Percentiles rank a stretch among this genome's conserved stretches.
Conservation (phyloP, 2,888 invertebrate genomes). For the Neoascia interrupta region DNA sequence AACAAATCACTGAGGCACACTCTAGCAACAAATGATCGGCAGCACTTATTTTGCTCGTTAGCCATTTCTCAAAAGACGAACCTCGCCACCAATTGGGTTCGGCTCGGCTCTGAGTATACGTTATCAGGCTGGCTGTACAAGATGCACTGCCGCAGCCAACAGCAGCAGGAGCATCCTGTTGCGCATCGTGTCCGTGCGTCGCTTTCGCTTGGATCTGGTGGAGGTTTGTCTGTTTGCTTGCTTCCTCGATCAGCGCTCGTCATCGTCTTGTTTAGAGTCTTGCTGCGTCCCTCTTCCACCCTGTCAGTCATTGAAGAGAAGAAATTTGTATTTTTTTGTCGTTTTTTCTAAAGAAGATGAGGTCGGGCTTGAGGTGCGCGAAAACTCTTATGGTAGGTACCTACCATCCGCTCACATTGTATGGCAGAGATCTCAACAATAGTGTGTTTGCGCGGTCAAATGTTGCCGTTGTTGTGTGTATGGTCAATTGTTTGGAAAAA, state of each 20-base stretch:
- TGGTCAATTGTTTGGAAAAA: constrained; percentile 38
- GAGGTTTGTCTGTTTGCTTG: constrained; percentile 46
- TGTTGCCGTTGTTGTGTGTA: constrained; percentile 12
- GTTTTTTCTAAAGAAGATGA: constrained; percentile 11
- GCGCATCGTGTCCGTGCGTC: no score
- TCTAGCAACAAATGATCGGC: constrained; percentile 50
- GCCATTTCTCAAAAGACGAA: constrained; percentile 30
- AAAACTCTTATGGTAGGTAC: constrained; percentile 8
- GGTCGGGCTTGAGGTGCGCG: no score
- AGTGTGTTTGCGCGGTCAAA: constrained; percentile 23
- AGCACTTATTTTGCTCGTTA: constrained; percentile 50
- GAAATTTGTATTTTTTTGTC: constrained; percentile 15
- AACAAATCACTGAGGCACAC: constrained; percentile 52
- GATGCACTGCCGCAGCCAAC: no score
- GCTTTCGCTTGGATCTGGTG: constrained; percentile 20
- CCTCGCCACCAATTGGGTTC: constrained; percentile 3
- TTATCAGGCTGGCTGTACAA: constrained; percentile 15
- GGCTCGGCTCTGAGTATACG: not conserved
- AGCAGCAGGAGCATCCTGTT: not conserved
- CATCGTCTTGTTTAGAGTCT: constrained; percentile 37
- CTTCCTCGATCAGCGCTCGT: constrained; percentile 43
- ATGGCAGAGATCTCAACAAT: constrained; percentile 5
- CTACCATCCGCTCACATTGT: not conserved
- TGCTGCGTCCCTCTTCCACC: no score
- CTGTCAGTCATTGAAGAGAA: constrained; percentile 6